These are phyloP conservation scores for Gila orcuttii DNA, from an alignment of 2,113 vertebrate species.

Conservation along the genomic window DNA sequence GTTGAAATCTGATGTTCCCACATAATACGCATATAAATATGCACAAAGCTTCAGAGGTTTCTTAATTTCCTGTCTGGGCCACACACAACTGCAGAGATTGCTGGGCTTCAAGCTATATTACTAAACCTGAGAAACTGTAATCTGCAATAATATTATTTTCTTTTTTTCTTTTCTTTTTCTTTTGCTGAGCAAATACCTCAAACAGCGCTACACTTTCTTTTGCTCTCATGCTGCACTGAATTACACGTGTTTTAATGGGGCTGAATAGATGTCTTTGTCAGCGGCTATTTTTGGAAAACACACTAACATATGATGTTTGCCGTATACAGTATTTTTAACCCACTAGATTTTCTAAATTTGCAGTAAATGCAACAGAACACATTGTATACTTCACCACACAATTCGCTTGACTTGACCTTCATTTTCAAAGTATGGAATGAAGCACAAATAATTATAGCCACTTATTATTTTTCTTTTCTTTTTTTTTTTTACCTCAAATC, in stretches of 20 bases:
- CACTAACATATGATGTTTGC: neutral
- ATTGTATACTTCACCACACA: neutral
- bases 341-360: neutral
- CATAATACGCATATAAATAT: conserved; percentile 80
- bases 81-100: conserved; percentile 71
- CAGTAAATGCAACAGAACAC: neutral
- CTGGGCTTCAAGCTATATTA: conserved; percentile 57
- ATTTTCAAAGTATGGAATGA: neutral
- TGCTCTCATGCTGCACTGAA: neutral
- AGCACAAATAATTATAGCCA: neutral
- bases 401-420: neutral
- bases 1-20: conserved; percentile 76
- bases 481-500: neutral
- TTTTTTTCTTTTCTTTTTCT: neutral
- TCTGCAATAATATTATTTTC: conserved; percentile 62
- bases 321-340: neutral
- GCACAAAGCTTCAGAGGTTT: conserved; percentile 77
- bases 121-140: conserved; percentile 62
- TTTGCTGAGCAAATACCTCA: neutral
- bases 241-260: neutral
- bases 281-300: neutral
- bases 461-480: no score
- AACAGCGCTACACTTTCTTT: neutral
- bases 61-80: conserved; percentile 83
- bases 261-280: neutral